phyloP scores from a whole-genome alignment of 2,797 vertebrate genomes.

The Diplodus puntazzo region DNA sequence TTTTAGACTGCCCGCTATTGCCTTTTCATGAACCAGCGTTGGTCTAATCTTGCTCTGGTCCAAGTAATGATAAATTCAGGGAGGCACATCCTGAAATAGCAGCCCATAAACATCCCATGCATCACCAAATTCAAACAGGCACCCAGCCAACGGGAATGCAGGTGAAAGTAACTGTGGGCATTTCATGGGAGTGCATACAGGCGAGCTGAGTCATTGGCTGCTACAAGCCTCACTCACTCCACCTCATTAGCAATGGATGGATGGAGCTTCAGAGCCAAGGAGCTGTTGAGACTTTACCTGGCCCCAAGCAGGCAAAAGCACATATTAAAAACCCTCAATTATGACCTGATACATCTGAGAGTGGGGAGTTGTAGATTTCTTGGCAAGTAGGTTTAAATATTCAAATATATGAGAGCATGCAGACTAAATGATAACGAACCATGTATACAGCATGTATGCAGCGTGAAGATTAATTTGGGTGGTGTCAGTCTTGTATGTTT shows the following conservation, averaged over 20 bases:
- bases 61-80: slow-evolving; percentile 44
- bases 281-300: slow-evolving; percentile 26
- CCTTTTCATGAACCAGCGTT: not conserved
- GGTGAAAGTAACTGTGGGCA: slow-evolving; percentile 45
- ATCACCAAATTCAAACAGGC: slow-evolving; percentile 52
- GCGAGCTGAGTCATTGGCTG: slow-evolving; percentile 44
- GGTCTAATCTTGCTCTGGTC: slow-evolving; percentile 2
- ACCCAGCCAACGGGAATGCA: slow-evolving; percentile 44
- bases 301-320: slow-evolving; percentile 32
- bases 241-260: slow-evolving; percentile 57
- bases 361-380: not conserved
- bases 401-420: not conserved
- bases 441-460: not conserved
- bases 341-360: slow-evolving; percentile 3
- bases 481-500: slow-evolving; percentile 15
- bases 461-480: not conserved
- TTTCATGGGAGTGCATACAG: slow-evolving; percentile 28
- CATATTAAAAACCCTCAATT: slow-evolving; percentile 40
- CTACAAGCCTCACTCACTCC: slow-evolving; percentile 34
- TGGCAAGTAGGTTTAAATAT: not conserved
- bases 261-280: slow-evolving; percentile 40
- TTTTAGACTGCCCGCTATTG: not conserved
- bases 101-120: slow-evolving; percentile 31
- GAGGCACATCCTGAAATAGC: slow-evolving; percentile 48
- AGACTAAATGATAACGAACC: slow-evolving; percentile 2